phyloP scores from a whole-genome alignment of 2,797 vertebrate genomes.

The Mus caroli region DNA sequence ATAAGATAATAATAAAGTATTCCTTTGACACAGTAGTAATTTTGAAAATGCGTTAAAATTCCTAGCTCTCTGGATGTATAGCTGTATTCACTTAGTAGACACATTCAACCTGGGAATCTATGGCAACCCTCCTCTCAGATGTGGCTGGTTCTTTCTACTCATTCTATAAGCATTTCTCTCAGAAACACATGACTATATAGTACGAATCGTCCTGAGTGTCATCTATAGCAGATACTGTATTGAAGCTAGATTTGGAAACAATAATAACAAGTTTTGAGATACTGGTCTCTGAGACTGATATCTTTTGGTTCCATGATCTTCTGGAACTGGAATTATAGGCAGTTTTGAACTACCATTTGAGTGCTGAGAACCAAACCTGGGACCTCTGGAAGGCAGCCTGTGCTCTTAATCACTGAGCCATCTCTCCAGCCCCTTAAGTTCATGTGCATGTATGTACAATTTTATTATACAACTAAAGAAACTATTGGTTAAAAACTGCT shows the following conservation, averaged over 20 bases:
- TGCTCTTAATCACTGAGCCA: neutral
- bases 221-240: neutral
- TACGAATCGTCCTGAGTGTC: neutral
- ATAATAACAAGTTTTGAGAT: neutral
- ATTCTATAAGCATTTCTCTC: slow-evolving; percentile 54
- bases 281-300: slow-evolving; percentile 32
- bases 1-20: neutral
- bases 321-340: neutral
- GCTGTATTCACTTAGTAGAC: slow-evolving; percentile 19
- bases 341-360: neutral
- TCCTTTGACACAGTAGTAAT: slow-evolving; percentile 8
- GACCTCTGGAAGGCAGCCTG: neutral
- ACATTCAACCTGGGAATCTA: neutral
- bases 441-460: slow-evolving; percentile 74
- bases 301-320: slow-evolving; percentile 14
- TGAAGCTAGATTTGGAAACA: neutral
- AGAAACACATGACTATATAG: slow-evolving; percentile 27
- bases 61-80: neutral
- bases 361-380: neutral
- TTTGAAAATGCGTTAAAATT: slow-evolving; percentile 42
- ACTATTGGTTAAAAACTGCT: slow-evolving; percentile 73
- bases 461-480: slow-evolving; percentile 80
- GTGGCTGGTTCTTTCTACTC: neutral
- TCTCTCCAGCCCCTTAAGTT: neutral
- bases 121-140: neutral